A percentile compares a stretch with the other conserved stretches of the same genome.
These are phyloP conservation scores for Dichetophora obliterata DNA, from an alignment of 2,888 invertebrate species.

Conservation along the genomic window DNA sequence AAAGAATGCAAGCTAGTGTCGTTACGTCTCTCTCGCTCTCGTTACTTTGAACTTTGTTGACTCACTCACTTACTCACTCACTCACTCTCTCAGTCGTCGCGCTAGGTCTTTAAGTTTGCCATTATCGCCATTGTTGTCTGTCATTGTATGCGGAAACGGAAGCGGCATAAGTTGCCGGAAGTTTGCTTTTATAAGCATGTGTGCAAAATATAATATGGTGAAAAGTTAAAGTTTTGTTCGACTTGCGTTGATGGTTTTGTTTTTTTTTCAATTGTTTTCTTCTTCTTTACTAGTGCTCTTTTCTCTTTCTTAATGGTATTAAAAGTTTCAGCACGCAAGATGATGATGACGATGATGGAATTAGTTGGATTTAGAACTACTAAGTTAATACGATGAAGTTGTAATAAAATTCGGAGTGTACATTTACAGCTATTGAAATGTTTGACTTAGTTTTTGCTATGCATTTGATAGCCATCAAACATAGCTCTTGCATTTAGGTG, in stretches of 20 bases:
- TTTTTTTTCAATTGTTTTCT: background rate
- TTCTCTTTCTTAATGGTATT: background rate
- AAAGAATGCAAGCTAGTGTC: background rate
- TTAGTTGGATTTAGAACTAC: constrained; percentile 2
- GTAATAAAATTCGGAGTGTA: background rate
- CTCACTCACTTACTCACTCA: constrained; percentile 26
- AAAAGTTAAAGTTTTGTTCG: background rate
- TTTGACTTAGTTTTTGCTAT: too few species aligned
- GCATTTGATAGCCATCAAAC: too few species aligned
- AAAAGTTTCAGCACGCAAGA: constrained; percentile 16
- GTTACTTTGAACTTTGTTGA: background rate
- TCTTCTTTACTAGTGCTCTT: background rate
- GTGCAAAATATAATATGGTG: background rate
- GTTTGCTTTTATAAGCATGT: constrained; percentile 26
- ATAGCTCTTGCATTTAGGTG: too few species aligned
- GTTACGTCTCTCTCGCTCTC: background rate
- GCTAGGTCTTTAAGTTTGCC: constrained; percentile 42
- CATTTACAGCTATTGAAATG: too few species aligned
- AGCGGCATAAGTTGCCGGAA: constrained; percentile 60
- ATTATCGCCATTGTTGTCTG: constrained; percentile 61
- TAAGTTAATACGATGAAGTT: background rate
- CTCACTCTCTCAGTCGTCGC: background rate
- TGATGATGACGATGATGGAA: constrained; percentile 19
- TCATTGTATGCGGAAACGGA: constrained; percentile 58
- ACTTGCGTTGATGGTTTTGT: background rate